Conservation (phyloP, 53 echinoderm and acorn worm genomes). For the Actinopyga echinites region DNA sequence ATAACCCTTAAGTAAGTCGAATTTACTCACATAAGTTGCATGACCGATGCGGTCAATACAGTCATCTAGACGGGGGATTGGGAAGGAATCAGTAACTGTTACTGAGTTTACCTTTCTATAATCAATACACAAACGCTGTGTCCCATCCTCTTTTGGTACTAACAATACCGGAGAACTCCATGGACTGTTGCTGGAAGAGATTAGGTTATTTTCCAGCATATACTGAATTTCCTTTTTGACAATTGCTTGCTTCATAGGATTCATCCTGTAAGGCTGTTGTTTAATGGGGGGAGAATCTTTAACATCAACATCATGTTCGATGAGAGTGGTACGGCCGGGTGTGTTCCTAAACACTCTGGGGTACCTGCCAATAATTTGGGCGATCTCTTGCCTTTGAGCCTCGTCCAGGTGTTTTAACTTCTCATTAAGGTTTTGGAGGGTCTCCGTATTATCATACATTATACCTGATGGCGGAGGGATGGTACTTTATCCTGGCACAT, state of each 20-base stretch:
- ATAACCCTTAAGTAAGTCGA: slow-evolving; percentile 65
- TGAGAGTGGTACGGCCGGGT: not conserved
- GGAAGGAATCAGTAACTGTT: slow-evolving; percentile 59
- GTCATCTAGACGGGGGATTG: slow-evolving; percentile 62
- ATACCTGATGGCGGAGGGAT: not conserved
- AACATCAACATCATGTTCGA: slow-evolving; percentile 59
- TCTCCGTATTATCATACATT: slow-evolving; percentile 7
- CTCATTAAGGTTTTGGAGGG: slow-evolving; percentile 22
- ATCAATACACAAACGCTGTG: slow-evolving; percentile 57
- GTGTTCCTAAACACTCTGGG: not conserved
- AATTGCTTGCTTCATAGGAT: slow-evolving; percentile 48
- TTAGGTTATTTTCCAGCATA: slow-evolving; percentile 59
- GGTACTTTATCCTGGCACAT: not conserved
- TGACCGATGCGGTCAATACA: slow-evolving; percentile 61
- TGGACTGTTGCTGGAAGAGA: slow-evolving; percentile 49
- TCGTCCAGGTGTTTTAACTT: slow-evolving; percentile 15
- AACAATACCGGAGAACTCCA: slow-evolving; percentile 58
- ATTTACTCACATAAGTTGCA: slow-evolving; percentile 57
- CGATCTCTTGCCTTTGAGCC: not conserved
- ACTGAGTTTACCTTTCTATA: slow-evolving; percentile 63
- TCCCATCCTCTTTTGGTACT: slow-evolving; percentile 50
- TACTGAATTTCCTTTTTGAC: slow-evolving; percentile 54
- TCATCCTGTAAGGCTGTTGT: slow-evolving; percentile 58
- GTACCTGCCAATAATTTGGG: not conserved
- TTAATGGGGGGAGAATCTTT: slow-evolving; percentile 41